Evolutionary conservation across 1,140 invertebrate genomes (phyloP).

Genomic region (Leptinotarsa undecemlineata): DNA sequence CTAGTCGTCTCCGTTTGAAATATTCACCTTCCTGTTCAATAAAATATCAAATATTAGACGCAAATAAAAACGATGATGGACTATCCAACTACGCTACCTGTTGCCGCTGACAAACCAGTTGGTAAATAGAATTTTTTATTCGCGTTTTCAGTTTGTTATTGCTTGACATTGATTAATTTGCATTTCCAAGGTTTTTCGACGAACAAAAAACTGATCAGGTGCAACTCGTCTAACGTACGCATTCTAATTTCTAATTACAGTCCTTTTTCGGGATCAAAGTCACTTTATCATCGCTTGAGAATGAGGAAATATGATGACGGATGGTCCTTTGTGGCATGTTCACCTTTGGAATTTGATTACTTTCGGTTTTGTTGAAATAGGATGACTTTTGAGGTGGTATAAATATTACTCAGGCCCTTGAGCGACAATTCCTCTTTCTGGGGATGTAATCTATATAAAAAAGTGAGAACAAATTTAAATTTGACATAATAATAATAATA

Average conservation of each 20-base stretch:
- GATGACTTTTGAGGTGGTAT: no score
- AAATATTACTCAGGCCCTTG: no score
- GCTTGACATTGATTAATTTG: conserved; percentile 8
- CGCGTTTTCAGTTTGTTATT: conserved; percentile 5
- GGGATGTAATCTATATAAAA: no score
- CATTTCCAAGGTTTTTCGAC: conserved; percentile 2
- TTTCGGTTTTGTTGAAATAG: no score
- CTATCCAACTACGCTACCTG: neutral
- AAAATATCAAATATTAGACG: neutral
- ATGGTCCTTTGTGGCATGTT: neutral
- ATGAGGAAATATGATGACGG: neutral
- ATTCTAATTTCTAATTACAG: neutral
- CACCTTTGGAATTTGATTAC: no score
- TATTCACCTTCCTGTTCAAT: no score
- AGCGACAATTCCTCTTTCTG: no score
- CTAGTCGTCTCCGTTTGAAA: no score
- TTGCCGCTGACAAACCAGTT: neutral
- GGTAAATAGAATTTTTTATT: conserved; percentile 4
- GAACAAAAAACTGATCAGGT: conserved; percentile 4
- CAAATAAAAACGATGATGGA: neutral
- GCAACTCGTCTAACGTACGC: conserved; percentile 4
- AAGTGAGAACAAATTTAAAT: no score
- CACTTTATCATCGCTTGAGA: neutral
- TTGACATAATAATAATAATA: no score
- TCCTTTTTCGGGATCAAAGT: neutral